Evolutionary conservation across 2,113 vertebrate genomes (phyloP), one percentile per base, ranked within the genome.

Genomic region (Hippocampus guttulatus): DNA sequence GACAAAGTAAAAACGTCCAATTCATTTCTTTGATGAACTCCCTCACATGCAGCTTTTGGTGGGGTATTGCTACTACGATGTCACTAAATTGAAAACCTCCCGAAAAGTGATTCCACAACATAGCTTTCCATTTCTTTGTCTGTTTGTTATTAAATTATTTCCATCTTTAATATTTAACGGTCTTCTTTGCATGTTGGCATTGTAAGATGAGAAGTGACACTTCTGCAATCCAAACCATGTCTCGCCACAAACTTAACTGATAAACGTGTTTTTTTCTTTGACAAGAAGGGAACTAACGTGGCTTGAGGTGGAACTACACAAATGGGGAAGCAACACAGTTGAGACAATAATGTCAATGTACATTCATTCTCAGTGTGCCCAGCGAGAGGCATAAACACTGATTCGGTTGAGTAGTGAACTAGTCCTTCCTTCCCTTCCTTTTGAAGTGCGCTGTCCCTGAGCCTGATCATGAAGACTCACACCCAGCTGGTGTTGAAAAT

Each of bases 141-240:
- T 16, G 27, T 61, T 38, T 16, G 16, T 38, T 58, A 27, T 58
- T 6, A 14, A 8, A 7, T 20, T 61, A 49, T 76, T 69, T 25
- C 47, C 64, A 57, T 66, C 61, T 67, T 21, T 60, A 63, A 67
- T 68, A 0, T 68, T 63, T 21, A 74, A 68, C 58, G 5, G 45
- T 57, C 25, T 70, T 15, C 47, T 75, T 70, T 69, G 75, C 21
- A n/a, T n/a, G 21, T 18, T 38, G 52, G 20, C 51, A 8, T 52
- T 21, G 8, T 54, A 33, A 16, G 43, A 62, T 30, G 52, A 67
- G 57, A 73, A 73, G 61, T 69, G 16, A 61, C 38, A 67, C 61
- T 38, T 68, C 55, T 71, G 62, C 64, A 21, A 61, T 49, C 63
- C 60, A 85, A 72, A 72, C 77, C 58, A 73, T 68, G 74, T 69